Evolutionary conservation across 2,888 invertebrate genomes (phyloP).

Genomic region (Spodoptera picta): DNA sequence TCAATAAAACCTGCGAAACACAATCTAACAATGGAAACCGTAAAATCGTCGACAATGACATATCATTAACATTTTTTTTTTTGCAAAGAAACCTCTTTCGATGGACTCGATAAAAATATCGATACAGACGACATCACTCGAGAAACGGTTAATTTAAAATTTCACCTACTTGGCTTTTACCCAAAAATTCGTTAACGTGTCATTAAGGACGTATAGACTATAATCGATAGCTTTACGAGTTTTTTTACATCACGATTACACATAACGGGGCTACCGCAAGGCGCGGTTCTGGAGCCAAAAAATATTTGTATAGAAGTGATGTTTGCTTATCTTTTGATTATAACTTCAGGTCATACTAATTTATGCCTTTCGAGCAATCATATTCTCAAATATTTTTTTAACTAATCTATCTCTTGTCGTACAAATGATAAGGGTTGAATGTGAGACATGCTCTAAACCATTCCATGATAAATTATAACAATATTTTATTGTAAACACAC

Average conservation of each 20-base stretch:
- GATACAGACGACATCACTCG: background rate
- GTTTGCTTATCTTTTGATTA: background rate
- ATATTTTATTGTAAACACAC: background rate
- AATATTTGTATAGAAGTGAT: slow-evolving; percentile 18
- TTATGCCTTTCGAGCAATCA: too few relatives aligned
- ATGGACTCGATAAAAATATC: background rate
- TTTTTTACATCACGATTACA: slow-evolving; percentile 30
- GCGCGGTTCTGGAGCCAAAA: slow-evolving; percentile 2
- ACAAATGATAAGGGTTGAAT: too few relatives aligned
- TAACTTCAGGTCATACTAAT: too few relatives aligned
- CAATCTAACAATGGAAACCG: too few relatives aligned
- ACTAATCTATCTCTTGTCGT: too few relatives aligned
- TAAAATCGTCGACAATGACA: too few relatives aligned
- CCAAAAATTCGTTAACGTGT: slow-evolving; percentile 29
- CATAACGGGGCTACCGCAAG: slow-evolving; percentile 39
- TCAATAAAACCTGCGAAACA: too few relatives aligned
- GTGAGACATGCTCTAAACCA: too few relatives aligned
- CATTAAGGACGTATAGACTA: slow-evolving; percentile 33
- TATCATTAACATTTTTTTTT: too few relatives aligned
- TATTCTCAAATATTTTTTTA: too few relatives aligned
- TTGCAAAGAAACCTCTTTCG: background rate
- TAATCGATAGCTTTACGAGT: slow-evolving; percentile 33
- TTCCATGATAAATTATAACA: too few relatives aligned
- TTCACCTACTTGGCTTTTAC: slow-evolving; percentile 38
- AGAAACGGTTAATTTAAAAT: slow-evolving; percentile 7